phyloP scores from a whole-genome alignment of 2,888 invertebrate species.

The Laothoe populi region DNA sequence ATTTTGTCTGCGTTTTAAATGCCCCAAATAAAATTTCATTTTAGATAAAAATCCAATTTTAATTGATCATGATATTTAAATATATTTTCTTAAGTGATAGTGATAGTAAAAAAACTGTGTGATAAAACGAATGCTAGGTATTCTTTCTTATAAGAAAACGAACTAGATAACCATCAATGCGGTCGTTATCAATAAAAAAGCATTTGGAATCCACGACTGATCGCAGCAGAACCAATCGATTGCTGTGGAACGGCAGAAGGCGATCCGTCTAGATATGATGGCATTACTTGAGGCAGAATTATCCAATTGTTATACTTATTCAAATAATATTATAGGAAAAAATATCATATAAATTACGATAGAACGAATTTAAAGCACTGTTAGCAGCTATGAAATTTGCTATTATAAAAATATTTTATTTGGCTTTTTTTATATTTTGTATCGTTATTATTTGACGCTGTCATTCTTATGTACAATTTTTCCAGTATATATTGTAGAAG shows the following conservation, averaged over 20 bases:
- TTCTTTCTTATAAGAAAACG: not conserved
- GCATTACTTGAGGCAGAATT: not conserved
- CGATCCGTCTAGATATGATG: not conserved
- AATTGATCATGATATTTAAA: no score
- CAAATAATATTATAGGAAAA: not conserved
- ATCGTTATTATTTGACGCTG: no score
- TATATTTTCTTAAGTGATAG: not conserved
- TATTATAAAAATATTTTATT: no score
- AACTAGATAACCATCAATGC: not conserved
- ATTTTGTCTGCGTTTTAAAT: no score
- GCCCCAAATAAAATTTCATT: no score
- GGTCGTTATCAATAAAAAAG: not conserved
- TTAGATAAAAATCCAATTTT: no score
- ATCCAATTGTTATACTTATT: not conserved
- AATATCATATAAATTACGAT: not conserved
- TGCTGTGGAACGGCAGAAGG: not conserved
- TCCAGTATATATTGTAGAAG: no score
- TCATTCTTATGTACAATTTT: no score
- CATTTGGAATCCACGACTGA: slow-evolving; percentile 14
- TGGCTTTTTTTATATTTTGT: no score
- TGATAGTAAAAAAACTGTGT: not conserved
- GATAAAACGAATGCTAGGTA: no score
- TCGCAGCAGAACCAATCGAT: slow-evolving; percentile 15
- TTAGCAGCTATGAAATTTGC: no score
- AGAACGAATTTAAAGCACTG: no score